These are phyloP conservation scores for Setophaga petechia DNA, from an alignment of 2,113 vertebrate genomes.

Conservation along the genomic window DNA sequence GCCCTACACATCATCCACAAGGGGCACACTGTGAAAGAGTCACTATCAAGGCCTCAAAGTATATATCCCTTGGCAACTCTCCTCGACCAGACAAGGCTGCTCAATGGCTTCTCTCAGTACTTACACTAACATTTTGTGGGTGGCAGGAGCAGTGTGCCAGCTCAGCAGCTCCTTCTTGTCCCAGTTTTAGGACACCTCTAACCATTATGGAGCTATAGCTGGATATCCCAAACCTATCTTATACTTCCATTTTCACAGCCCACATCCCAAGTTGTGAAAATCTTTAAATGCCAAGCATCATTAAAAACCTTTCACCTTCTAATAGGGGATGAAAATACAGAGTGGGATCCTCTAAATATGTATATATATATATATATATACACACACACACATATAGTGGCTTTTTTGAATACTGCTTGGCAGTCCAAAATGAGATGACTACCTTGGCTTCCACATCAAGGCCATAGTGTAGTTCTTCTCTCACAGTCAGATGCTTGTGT, in stretches of 20 bases:
- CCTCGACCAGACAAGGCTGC: neutral
- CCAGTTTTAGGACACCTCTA: neutral
- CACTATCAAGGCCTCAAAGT: neutral
- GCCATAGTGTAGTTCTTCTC: neutral
- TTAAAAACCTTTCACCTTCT: neutral
- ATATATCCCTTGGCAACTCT: neutral
- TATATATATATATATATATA: neutral
- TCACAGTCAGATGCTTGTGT: neutral
- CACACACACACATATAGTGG: no score
- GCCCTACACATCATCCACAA: neutral
- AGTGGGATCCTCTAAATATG: neutral
- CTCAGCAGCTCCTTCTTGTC: slow-evolving; percentile 2
- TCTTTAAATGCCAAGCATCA: neutral
- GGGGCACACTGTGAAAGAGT: neutral
- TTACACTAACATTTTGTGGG: neutral
- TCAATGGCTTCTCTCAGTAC: neutral
- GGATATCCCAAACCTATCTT: neutral
- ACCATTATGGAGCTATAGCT: neutral
- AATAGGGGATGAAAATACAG: neutral
- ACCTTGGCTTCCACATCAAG: neutral
- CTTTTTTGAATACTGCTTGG: neutral
- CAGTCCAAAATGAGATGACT: neutral
- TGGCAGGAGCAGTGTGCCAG: neutral
- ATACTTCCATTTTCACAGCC: neutral
- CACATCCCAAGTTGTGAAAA: neutral